Evolutionary conservation across 2,113 vertebrate genomes (phyloP), one percentile per base, ranked within the genome.

Genomic region (Pseudolaguvia tuberculata): DNA sequence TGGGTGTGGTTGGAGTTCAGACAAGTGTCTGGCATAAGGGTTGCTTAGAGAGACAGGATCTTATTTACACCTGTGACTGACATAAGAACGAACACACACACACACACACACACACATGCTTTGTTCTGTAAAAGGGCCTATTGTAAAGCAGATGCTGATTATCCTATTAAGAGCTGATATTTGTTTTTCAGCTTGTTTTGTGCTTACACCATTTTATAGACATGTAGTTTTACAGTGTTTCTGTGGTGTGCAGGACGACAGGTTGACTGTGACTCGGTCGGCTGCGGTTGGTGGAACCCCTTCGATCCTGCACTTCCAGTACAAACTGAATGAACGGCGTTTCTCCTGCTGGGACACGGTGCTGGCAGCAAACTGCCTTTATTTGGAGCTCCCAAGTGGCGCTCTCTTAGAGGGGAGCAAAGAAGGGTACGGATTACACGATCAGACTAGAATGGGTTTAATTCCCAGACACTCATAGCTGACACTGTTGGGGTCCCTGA

Each of bases 351-450:
- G 96, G 96, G 93, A 96, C 77, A 93, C 95, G 7, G 92, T 91
- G 82, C 91, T 97, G 35, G 92, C 94, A 10, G 90, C 89, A 59
- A 91, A 92, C 88, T 92, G 92, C 86, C 93, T 99, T 87, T 99
- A 95, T 83, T 90, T 99, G 91, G 95, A 97, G 90, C 93, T 97
- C 79, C 94, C 96, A 63, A 88, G 92, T 0, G 95, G 95, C 74
- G 84, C 87, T 77, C 91, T 97, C 86, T 93, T 88, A 75, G 95
- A 96, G 82, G 95, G 96, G 65, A 99, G 95, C 92, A 98, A 96
- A 87, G 96, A 99, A 85, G 95, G 96, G 96, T 98, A 86, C 83
- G 91, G 67, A 79, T 85, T 82, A 48, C 15, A 50, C 15, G n/a
- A n/a, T n/a, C n/a, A n/a, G n/a, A n/a, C n/a, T n/a, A n/a, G n/a